A percentile compares a stretch with the other conserved stretches of the same genome.
Evolutionary conservation across 1,140 invertebrate species (phyloP).

Genomic region (Thalassaphorura encarpata): DNA sequence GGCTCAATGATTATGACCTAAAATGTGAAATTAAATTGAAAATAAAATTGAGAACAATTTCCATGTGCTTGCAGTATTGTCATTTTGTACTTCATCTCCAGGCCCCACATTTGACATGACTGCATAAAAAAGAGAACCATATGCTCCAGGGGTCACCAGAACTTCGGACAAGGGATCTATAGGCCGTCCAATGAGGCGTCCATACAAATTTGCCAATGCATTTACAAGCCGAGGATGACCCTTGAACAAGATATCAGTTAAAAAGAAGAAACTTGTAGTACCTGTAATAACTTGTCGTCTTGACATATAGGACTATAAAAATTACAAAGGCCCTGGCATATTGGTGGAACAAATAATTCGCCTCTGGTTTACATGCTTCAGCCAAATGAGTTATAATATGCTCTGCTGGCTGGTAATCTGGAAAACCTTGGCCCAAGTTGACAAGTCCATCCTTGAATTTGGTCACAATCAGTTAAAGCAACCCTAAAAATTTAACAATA

Average conservation of each 20-base stretch:
- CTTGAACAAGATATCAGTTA: slow-evolving; percentile 43
- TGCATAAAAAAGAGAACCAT: slow-evolving; percentile 46
- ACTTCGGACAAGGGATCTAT: slow-evolving; percentile 76
- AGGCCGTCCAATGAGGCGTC: slow-evolving; percentile 56
- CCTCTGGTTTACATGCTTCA: slow-evolving; percentile 18
- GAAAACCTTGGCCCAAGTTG: slow-evolving; percentile 96
- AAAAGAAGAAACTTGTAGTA: slow-evolving; percentile 5
- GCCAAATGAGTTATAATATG: slow-evolving; percentile 23
- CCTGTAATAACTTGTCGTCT: background rate
- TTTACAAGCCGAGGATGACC: slow-evolving; percentile 84
- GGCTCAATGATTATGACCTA: slow-evolving; percentile 96
- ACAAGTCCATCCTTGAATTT: slow-evolving; percentile 81
- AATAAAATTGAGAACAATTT: background rate
- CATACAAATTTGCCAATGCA: slow-evolving; percentile 77
- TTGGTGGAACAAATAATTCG: slow-evolving; percentile 27
- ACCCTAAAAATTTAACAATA: slow-evolving; percentile 56
- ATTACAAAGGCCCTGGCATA: slow-evolving; percentile 60
- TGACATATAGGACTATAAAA: too few species aligned
- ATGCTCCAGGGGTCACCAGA: slow-evolving; percentile 81
- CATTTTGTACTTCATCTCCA: slow-evolving; percentile 23
- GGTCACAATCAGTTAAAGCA: slow-evolving; percentile 77
- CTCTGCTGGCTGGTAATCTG: slow-evolving; percentile 38
- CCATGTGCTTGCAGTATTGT: too few species aligned
- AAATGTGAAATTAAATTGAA: background rate
- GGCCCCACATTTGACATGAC: slow-evolving; percentile 18